Base-by-base conservation (phyloP, 2,888 invertebrate species). In the Sinohyriopsis cumingii region DNA sequence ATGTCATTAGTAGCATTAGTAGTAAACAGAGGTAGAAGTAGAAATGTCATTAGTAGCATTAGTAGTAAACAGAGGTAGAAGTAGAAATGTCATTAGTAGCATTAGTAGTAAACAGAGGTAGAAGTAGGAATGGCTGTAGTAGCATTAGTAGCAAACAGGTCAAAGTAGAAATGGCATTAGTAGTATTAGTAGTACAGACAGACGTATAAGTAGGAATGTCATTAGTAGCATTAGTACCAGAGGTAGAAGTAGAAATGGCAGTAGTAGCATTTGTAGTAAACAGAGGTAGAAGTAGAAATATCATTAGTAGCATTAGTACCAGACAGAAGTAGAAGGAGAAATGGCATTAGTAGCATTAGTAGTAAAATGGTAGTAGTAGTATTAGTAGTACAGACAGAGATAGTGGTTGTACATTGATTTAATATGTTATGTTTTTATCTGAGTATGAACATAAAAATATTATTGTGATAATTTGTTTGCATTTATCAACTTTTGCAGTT, bases 151-250 rank as follows among this genome's bases (percentile, higher is more conserved):
- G 62, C 2, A 62, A 25, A 25, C 25, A 20, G 33, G 28, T 62
- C 5, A 15, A 28, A 5, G 12, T 28, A 62, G 62, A 28, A 62
- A 20, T 62, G 33, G 62, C n/a, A 62, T 6, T 24, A 33, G 62
- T 62, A 33, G 28, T 33, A 62, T 25, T 28, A 24, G 62, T 62
- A 62, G 62, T 62, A 62, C n/a, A n/a, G n/a, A 20, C 18, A 33
- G 22, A 25, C 20, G 62, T 9, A 62, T 24, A 28, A 9, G 62
- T 62, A 62, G 62, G 2, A 62, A 33, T 33, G 33, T 6, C 33
- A 62, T 25, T 18, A 5, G 6, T 28, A n/a, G 19, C 3, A n/a
- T 56, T 19, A n/a, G 56, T 3, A 56, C 3, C 3, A 56, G 62
- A n/a, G 3, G 62, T 62, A 12, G 45, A 22, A 25, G 28, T 45